phyloP scores from a whole-genome alignment of 2,888 invertebrate genomes.

The Branchipolynoe longqiensis region DNA sequence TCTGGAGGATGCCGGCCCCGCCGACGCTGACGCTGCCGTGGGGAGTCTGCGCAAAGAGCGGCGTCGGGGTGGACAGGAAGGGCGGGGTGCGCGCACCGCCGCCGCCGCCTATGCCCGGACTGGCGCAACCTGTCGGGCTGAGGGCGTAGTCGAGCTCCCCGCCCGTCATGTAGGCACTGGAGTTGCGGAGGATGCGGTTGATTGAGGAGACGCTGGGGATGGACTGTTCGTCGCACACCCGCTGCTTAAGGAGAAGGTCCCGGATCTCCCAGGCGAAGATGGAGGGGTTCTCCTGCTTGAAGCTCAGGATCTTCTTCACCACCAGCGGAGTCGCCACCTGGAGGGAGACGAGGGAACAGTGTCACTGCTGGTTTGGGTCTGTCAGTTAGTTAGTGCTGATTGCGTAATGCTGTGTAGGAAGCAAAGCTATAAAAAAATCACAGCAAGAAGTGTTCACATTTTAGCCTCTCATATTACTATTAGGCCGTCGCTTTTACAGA shows the following conservation, averaged over 20 bases:
- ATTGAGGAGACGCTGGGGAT: constrained; percentile 97
- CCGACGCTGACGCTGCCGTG: neutral
- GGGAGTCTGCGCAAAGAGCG: constrained; percentile 25
- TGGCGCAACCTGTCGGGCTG: neutral
- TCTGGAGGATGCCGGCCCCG: neutral
- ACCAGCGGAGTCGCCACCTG: constrained; percentile 97
- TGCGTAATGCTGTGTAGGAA: too few relatives aligned
- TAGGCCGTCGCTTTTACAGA: too few relatives aligned
- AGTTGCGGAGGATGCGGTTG: constrained; percentile 90
- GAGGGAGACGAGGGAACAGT: neutral
- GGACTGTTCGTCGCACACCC: constrained; percentile 89
- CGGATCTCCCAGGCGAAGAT: constrained; percentile 99
- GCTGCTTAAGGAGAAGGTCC: constrained; percentile 92
- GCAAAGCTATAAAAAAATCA: too few relatives aligned
- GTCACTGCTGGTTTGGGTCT: neutral
- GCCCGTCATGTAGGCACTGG: constrained; percentile 46
- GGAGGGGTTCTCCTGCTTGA: constrained; percentile 96
- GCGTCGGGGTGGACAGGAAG: constrained; percentile 1
- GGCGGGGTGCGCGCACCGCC: neutral
- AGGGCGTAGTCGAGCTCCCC: neutral
- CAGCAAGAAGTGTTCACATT: too few relatives aligned
- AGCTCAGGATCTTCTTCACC: constrained; percentile 94
- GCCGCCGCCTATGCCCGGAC: too few relatives aligned
- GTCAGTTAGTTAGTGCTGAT: too few relatives aligned
- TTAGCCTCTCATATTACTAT: too few relatives aligned